These are phyloP conservation scores for Drosophila histrio DNA, from an alignment of 2,888 invertebrate genomes.

Conservation along the genomic window DNA sequence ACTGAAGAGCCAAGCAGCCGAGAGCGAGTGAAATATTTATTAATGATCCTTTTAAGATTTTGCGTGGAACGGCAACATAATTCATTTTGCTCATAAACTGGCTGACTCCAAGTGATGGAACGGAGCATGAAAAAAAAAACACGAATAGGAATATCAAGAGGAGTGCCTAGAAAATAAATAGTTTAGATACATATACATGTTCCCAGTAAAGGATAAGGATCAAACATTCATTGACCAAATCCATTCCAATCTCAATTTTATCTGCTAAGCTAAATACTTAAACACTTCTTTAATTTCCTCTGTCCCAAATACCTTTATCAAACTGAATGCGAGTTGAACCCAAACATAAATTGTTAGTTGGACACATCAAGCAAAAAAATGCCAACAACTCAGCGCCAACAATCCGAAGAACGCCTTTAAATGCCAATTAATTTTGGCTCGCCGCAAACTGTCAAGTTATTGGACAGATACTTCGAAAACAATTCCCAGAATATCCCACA, in stretches of 20 bases:
- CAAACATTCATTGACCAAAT: constrained; percentile 11
- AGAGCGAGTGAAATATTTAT: constrained; percentile 70
- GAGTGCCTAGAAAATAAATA: constrained; percentile 13
- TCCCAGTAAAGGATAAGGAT: background rate
- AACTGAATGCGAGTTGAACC: background rate
- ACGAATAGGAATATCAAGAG: background rate
- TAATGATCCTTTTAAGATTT: constrained; percentile 83
- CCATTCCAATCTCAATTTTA: constrained; percentile 4
- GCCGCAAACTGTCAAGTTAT: constrained; percentile 61
- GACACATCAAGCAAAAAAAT: constrained; percentile 16
- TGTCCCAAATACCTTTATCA: background rate
- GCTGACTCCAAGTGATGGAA: constrained; percentile 36
- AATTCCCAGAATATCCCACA: constrained; percentile 60
- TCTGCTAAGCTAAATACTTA: background rate
- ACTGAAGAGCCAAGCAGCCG: constrained; percentile 35
- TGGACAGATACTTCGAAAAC: constrained; percentile 10
- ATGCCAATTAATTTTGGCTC: constrained; percentile 67
- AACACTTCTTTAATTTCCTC: background rate
- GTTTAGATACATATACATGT: constrained; percentile 5
- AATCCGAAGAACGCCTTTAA: constrained; percentile 63
- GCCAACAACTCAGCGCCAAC: constrained; percentile 26
- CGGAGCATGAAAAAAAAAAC: background rate
- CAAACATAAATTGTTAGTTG: constrained; percentile 36
- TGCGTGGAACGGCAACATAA: constrained; percentile 82
- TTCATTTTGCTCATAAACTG: constrained; percentile 81